Evolutionary conservation across 2,113 vertebrate species (phyloP).

Genomic region (Strix aluco): DNA sequence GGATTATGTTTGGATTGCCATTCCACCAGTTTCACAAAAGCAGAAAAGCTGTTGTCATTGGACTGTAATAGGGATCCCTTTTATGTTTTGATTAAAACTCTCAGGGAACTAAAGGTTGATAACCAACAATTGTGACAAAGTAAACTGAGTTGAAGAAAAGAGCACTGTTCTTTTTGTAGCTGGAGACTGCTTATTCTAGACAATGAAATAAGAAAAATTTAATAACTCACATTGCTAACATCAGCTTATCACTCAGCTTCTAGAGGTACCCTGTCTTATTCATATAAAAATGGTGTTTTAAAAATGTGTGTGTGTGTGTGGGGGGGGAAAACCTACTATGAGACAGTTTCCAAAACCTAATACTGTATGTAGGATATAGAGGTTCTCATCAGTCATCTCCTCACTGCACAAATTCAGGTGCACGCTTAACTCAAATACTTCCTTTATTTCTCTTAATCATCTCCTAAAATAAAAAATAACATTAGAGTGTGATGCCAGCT

Average conservation of each 20-base stretch:
- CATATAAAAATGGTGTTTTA: neutral
- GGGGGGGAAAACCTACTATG: neutral
- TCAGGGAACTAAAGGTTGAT: neutral
- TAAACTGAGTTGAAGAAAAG: neutral
- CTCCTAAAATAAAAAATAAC: neutral
- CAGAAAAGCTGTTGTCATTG: constrained; percentile 21
- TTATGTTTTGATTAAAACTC: neutral
- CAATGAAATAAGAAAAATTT: neutral
- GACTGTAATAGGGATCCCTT: neutral
- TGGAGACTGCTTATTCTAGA: neutral
- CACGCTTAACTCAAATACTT: neutral
- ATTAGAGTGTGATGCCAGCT: neutral
- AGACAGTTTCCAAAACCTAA: neutral
- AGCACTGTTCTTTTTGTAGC: neutral
- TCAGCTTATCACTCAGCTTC: neutral
- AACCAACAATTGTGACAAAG: neutral
- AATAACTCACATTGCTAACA: neutral
- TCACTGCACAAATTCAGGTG: neutral
- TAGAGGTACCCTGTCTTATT: neutral
- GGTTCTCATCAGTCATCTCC: neutral
- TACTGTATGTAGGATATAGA: neutral
- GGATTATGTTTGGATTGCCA: constrained; percentile 9
- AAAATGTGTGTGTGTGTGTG: neutral
- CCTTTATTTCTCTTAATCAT: neutral
- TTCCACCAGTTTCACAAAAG: constrained; percentile 18